Conservation (phyloP, 2,888 invertebrate species). For the Brachyopa scutellaris region DNA sequence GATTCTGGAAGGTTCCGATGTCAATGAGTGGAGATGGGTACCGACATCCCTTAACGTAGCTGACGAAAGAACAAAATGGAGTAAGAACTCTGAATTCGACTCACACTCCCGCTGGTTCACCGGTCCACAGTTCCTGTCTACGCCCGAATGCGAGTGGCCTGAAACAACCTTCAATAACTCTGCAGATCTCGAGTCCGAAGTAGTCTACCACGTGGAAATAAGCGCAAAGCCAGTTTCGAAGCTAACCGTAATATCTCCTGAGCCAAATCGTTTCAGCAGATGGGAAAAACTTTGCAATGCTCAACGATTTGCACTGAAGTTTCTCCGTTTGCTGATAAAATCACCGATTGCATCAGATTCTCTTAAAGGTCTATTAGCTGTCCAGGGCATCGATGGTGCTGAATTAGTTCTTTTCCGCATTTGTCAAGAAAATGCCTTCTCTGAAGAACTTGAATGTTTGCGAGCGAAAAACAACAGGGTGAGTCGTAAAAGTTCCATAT, state of each 20-base stretch:
- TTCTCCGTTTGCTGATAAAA: neutral
- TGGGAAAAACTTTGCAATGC: conserved; percentile 16
- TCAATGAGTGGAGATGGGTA: conserved; percentile 44
- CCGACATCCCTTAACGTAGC: conserved; percentile 45
- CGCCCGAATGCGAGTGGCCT: conserved; percentile 3
- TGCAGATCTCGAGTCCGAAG: neutral
- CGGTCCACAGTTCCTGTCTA: conserved; percentile 15
- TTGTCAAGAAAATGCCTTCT: conserved; percentile 10
- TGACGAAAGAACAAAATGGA: conserved; percentile 48
- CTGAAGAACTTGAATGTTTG: neutral
- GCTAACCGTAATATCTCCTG: neutral
- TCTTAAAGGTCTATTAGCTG: neutral
- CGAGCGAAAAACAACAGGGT: neutral
- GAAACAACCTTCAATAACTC: neutral
- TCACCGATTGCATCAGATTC: neutral
- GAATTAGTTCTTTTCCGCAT: conserved; percentile 2
- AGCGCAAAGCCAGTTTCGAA: neutral
- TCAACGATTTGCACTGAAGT: neutral
- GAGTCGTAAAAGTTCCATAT: neutral
- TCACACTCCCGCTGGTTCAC: conserved; percentile 28
- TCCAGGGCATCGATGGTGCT: neutral
- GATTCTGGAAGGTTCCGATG: conserved; percentile 40
- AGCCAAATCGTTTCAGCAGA: conserved; percentile 32
- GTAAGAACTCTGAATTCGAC: conserved; percentile 2
- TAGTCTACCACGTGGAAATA: neutral